Conservation (phyloP, 2,113 vertebrate species). For the Pao palembangensis region DNA sequence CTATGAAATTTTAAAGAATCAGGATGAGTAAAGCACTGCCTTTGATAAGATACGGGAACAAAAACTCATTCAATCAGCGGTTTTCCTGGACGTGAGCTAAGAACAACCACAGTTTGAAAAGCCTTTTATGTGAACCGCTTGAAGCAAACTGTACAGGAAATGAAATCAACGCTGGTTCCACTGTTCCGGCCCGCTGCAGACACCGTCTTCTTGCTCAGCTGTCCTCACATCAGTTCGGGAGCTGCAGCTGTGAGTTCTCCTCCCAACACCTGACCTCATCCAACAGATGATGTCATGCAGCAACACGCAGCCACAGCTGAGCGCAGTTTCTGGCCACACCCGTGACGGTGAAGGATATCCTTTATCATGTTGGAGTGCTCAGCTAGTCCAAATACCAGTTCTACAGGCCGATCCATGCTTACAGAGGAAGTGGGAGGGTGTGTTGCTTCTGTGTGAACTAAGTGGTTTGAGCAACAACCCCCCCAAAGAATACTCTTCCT, state of each 20-base stretch:
- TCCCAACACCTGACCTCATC: constrained; percentile 53
- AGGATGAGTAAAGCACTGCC: too few species aligned
- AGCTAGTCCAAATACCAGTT: constrained; percentile 62
- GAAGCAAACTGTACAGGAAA: constrained; percentile 4
- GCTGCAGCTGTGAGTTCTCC: constrained; percentile 41
- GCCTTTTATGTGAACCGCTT: not conserved
- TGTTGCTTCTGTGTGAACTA: constrained; percentile 31
- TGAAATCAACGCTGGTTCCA: constrained; percentile 10
- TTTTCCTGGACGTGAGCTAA: too few species aligned
- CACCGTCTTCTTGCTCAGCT: constrained; percentile 43
- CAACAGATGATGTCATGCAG: constrained; percentile 47
- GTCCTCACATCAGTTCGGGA: constrained; percentile 10
- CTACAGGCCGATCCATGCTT: constrained; percentile 34
- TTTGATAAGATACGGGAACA: too few species aligned
- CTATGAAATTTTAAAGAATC: too few species aligned
- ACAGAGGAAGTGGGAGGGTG: constrained; percentile 36
- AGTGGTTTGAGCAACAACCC: constrained; percentile 35
- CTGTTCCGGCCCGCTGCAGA: constrained; percentile 24
- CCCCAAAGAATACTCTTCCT: constrained; percentile 19
- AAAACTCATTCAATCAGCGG: too few species aligned
- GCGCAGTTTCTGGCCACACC: constrained; percentile 52
- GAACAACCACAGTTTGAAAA: not conserved
- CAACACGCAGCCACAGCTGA: constrained; percentile 31
- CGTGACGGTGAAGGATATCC: constrained; percentile 47
- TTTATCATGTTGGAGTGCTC: constrained; percentile 38